Conservation (phyloP, 2,797 vertebrate genomes). For the Lagocephalus sceleratus region DNA sequence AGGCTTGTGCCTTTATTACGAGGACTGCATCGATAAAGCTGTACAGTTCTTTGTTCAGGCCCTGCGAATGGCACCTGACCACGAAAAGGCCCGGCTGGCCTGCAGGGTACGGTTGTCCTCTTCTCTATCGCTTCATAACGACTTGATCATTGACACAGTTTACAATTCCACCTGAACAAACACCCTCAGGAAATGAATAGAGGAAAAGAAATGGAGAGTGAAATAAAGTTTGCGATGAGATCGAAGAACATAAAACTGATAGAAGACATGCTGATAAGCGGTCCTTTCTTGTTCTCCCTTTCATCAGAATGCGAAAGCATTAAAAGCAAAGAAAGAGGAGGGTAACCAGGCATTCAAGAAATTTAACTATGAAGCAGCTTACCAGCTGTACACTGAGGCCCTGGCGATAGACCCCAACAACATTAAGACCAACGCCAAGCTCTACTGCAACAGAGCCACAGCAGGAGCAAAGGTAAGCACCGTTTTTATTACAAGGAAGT, state of each 20-base stretch:
- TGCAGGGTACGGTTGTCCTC: slow-evolving; percentile 81
- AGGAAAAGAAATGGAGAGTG: no score
- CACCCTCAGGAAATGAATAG: no score
- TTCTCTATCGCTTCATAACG: not conserved
- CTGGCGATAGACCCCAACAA: slow-evolving; percentile 94
- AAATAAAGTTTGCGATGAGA: no score
- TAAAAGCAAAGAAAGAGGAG: slow-evolving; percentile 96
- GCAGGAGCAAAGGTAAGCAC: slow-evolving; percentile 88
- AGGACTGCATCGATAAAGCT: slow-evolving; percentile 95
- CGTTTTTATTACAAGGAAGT: not conserved
- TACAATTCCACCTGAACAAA: no score
- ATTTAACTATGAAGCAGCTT: slow-evolving; percentile 85
- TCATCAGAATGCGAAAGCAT: slow-evolving; percentile 89
- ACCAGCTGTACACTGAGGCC: slow-evolving; percentile 90
- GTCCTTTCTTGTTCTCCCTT: slow-evolving; percentile 14
- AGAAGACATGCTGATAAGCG: not conserved
- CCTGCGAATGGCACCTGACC: slow-evolving; percentile 93
- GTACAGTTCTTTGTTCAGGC: slow-evolving; percentile 95
- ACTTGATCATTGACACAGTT: no score
- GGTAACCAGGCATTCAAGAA: slow-evolving; percentile 93
- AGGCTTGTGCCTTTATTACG: slow-evolving; percentile 93
- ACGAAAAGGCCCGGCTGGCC: slow-evolving; percentile 89
- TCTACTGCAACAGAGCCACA: slow-evolving; percentile 93
- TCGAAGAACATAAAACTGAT: not conserved
- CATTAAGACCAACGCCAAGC: slow-evolving; percentile 97